A percentile compares a stretch with the other conserved stretches of the same genome.
Conservation (phyloP, 2,797 vertebrate species). For the Crocodylus rhombifer region DNA sequence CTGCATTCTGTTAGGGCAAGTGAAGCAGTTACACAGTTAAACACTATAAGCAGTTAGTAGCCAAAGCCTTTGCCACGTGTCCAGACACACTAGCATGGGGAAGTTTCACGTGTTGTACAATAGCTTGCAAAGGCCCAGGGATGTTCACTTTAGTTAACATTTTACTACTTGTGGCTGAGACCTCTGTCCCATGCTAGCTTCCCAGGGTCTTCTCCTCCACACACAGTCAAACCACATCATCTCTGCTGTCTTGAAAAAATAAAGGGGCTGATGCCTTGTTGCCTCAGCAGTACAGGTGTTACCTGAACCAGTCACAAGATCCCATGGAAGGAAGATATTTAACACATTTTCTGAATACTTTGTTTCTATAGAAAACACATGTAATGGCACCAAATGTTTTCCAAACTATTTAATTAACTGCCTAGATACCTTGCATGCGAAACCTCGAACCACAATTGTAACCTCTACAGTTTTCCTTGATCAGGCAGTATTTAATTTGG, state of each 20-base stretch:
- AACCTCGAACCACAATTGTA: conserved; percentile 59
- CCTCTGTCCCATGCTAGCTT: neutral
- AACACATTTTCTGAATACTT: conserved; percentile 50
- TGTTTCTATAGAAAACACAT: conserved; percentile 45
- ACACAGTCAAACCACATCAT: neutral
- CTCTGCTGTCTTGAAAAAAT: neutral
- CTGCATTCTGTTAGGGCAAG: neutral
- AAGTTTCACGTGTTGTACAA: neutral
- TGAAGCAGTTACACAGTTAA: conserved; percentile 43
- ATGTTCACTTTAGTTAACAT: neutral
- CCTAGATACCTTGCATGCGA: conserved; percentile 51
- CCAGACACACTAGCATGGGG: neutral
- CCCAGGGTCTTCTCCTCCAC: neutral
- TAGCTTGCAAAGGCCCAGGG: fast-evolving
- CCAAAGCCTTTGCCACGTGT: neutral
- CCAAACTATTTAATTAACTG: conserved; percentile 46
- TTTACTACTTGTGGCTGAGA: neutral
- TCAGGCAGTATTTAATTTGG: conserved; percentile 72
- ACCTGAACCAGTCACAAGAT: neutral
- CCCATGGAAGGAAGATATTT: conserved; percentile 11
- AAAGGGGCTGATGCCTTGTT: neutral
- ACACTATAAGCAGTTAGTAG: conserved; percentile 3
- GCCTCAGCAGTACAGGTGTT: neutral
- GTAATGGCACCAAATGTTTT: neutral
- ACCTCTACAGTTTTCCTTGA: conserved; percentile 58